Percentiles rank a stretch among this genome's conserved stretches.
phyloP scores from a whole-genome alignment of 2,888 invertebrate species.

The Thumatha senex region DNA sequence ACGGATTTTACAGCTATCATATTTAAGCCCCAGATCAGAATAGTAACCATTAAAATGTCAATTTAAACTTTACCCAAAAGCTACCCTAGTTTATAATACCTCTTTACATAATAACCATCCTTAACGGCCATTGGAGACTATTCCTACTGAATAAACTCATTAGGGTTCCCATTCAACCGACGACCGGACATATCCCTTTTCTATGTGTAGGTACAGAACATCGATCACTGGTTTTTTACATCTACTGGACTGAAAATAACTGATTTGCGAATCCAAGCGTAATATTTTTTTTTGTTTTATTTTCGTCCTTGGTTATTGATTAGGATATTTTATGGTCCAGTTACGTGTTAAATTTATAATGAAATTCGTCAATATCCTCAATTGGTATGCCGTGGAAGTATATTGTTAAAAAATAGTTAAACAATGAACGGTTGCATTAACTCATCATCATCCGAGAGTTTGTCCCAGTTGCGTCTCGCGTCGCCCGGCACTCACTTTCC shows the following conservation, averaged over 20 bases:
- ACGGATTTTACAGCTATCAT: conserved; percentile 10
- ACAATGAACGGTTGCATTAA: too few relatives aligned
- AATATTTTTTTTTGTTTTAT: not conserved
- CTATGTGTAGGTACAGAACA: conserved; percentile 19
- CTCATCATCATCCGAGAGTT: too few relatives aligned
- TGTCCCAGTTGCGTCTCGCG: too few relatives aligned
- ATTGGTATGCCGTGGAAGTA: too few relatives aligned
- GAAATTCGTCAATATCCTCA: too few relatives aligned
- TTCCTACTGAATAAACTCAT: conserved; percentile 39
- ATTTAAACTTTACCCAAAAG: conserved; percentile 26
- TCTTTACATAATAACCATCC: conserved; percentile 33
- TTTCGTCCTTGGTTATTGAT: not conserved
- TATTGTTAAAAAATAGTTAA: too few relatives aligned
- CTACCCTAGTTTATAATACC: conserved; percentile 20
- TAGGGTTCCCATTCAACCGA: conserved; percentile 26
- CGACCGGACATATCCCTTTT: conserved; percentile 20
- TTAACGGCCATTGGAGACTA: conserved; percentile 31
- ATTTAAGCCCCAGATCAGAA: conserved; percentile 19
- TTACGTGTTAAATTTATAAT: not conserved
- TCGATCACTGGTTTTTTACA: conserved; percentile 6
- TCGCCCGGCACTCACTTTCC: too few relatives aligned
- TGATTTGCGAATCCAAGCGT: not conserved
- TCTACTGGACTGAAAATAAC: conserved; percentile 6
- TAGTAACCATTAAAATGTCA: conserved; percentile 26
- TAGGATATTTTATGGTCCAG: not conserved